Evolutionary conservation across 2,797 vertebrate genomes (phyloP).

Genomic region (Chaunax sp.): DNA sequence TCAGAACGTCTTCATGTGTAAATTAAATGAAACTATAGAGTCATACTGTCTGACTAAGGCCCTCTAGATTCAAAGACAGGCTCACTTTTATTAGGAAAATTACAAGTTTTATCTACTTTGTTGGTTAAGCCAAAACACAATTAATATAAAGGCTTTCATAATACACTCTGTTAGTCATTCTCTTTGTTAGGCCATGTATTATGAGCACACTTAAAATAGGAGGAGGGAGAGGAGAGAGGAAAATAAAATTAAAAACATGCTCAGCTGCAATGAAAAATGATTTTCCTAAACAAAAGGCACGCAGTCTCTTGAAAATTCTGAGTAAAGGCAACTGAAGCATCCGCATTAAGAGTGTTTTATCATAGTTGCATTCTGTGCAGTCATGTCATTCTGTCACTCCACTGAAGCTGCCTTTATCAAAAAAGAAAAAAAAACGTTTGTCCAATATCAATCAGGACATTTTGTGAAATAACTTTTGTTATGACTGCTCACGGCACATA

Average conservation of each 20-base stretch:
- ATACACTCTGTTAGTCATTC: conserved; percentile 34
- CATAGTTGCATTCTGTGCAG: conserved; percentile 28
- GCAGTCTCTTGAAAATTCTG: conserved; percentile 17
- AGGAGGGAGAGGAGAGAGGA: neutral
- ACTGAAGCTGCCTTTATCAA: conserved; percentile 54
- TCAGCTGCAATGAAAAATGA: conserved; percentile 30
- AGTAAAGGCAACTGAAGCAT: conserved; percentile 31
- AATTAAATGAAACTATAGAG: conserved; percentile 13
- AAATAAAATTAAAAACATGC: conserved; percentile 9
- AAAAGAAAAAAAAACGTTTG: conserved; percentile 44
- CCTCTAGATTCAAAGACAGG: conserved; percentile 1
- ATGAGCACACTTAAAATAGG: conserved; percentile 19
- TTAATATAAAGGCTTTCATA: conserved; percentile 17
- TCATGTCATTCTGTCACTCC: conserved; percentile 62
- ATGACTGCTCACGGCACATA: conserved; percentile 52
- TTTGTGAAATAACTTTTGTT: conserved; percentile 58
- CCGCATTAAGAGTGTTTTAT: conserved; percentile 31
- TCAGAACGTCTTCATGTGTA: conserved; percentile 15
- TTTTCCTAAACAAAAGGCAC: conserved; percentile 23
- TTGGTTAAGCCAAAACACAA: conserved; percentile 30
- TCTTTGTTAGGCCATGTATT: conserved; percentile 32
- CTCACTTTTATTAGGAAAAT: conserved; percentile 13
- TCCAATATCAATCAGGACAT: conserved; percentile 71
- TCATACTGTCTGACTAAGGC: neutral
- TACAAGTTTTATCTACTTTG: conserved; percentile 11